phyloP scores from a whole-genome alignment of 2,888 invertebrate genomes.

The Leptinotarsa haldemani region DNA sequence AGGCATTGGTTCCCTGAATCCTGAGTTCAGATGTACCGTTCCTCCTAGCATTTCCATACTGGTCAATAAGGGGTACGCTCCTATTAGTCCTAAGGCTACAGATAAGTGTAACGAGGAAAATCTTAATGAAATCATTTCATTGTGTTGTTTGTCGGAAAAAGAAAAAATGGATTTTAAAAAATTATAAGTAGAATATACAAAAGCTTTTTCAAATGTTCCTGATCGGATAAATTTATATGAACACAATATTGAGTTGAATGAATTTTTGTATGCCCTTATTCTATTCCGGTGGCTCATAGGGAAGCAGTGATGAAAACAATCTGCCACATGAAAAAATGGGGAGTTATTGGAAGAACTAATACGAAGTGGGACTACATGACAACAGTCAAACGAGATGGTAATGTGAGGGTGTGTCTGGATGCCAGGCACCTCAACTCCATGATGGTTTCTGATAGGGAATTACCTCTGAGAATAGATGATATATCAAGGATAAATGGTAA shows the following conservation, averaged over 20 bases:
- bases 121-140: background rate
- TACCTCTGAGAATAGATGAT: background rate
- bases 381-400: conserved; percentile 21
- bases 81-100: background rate
- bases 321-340: background rate
- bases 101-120: background rate
- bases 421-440: conserved; percentile 30
- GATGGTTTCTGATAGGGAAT: conserved; percentile 10
- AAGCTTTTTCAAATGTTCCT: too few relatives aligned
- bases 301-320: background rate
- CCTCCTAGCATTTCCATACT: background rate
- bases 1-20: too few relatives aligned
- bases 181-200: too few relatives aligned
- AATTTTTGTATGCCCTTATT: too few relatives aligned
- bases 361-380: too few relatives aligned
- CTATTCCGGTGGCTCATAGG: background rate
- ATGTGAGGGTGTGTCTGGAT: conserved; percentile 28
- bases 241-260: too few relatives aligned
- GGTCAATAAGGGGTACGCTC: background rate
- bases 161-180: too few relatives aligned
- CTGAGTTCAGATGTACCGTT: background rate
- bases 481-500: background rate
- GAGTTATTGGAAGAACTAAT: conserved; percentile 9
- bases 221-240: too few relatives aligned
- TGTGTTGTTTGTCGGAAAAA: background rate